Conservation (phyloP, 2,113 vertebrate genomes). For the Solenodon paradoxus region DNA sequence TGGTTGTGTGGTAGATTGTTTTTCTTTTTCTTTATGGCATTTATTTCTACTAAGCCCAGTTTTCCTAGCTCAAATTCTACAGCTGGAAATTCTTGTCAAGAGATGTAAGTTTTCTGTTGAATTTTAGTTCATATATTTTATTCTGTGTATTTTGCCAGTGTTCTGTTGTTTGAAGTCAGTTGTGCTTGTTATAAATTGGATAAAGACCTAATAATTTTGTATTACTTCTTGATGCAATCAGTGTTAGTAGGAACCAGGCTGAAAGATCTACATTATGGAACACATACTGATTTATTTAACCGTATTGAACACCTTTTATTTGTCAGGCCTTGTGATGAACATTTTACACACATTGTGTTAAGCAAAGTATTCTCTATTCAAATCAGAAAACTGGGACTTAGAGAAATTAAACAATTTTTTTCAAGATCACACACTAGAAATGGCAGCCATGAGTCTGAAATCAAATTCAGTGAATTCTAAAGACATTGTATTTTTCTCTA, state of each 20-base stretch:
- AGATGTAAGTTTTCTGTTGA: neutral
- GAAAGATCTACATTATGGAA: neutral
- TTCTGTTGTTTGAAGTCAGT: neutral
- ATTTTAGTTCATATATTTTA: neutral
- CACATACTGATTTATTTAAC: neutral
- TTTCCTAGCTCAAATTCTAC: neutral
- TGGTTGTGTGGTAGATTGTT: neutral
- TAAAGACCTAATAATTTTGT: neutral
- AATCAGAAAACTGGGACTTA: neutral
- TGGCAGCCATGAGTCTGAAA: neutral
- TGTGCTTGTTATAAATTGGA: slow-evolving; percentile 13
- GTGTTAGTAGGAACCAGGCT: neutral
- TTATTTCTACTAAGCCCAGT: neutral
- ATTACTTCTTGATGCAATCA: neutral
- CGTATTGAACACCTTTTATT: neutral
- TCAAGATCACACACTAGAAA: neutral
- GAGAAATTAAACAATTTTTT: neutral
- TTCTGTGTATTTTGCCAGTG: neutral
- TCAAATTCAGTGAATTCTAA: neutral
- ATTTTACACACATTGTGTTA: neutral
- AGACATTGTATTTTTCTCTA: neutral
- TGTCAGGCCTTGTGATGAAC: neutral
- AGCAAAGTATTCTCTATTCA: neutral
- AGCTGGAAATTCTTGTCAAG: slow-evolving; percentile 5
- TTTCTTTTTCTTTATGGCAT: neutral